phyloP scores from a whole-genome alignment of 2,888 invertebrate species.

The Meteorus colon region DNA sequence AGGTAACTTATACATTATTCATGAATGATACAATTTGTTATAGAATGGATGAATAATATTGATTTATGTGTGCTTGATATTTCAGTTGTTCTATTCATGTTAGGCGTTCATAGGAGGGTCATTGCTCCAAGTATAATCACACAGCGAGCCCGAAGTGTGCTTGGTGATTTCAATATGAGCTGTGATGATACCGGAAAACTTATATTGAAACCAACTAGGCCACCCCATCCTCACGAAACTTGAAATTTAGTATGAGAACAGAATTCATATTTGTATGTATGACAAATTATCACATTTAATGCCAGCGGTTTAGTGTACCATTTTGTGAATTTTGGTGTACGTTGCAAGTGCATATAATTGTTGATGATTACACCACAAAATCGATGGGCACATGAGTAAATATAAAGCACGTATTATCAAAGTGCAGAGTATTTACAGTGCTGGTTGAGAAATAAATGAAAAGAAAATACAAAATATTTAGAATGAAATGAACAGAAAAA shows the following conservation, averaged over 20 bases:
- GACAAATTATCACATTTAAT: slow-evolving; percentile 17
- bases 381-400: slow-evolving; percentile 12
- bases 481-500: neutral
- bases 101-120: slow-evolving; percentile 95
- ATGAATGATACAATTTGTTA: neutral
- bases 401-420: neutral
- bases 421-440: neutral
- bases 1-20: slow-evolving; percentile 75
- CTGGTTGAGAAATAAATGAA: no score
- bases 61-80: slow-evolving; percentile 52
- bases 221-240: slow-evolving; percentile 69
- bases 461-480: neutral
- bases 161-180: slow-evolving; percentile 98
- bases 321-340: neutral
- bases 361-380: neutral
- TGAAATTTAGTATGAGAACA: slow-evolving; percentile 51
- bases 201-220: slow-evolving; percentile 86
- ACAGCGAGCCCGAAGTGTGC: slow-evolving; percentile 89
- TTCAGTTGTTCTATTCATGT: slow-evolving; percentile 87
- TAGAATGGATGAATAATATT: slow-evolving; percentile 1
- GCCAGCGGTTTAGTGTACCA: neutral
- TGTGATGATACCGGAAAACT: slow-evolving; percentile 98
- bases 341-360: neutral
- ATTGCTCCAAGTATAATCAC: slow-evolving; percentile 98
- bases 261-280: neutral